These are phyloP conservation scores for Pomatostomus ruficeps DNA, from an alignment of 2,113 vertebrate species.

Conservation along the genomic window DNA sequence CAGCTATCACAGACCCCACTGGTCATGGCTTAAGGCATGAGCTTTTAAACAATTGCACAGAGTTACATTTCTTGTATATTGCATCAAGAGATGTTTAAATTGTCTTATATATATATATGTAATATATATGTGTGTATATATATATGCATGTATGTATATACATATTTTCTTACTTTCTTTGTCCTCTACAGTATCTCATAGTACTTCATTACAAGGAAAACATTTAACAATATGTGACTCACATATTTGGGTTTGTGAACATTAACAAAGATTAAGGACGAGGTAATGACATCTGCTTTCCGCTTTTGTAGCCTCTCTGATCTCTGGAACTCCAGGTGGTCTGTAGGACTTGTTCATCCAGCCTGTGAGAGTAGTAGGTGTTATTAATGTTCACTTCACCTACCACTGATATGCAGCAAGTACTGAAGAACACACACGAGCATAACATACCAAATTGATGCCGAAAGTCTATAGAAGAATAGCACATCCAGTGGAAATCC, in stretches of 20 bases:
- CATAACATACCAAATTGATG: not conserved
- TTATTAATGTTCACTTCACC: not conserved
- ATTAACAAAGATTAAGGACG: not conserved
- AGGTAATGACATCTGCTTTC: not conserved
- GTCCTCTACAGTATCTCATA: not conserved
- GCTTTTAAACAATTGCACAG: not conserved
- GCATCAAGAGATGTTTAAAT: not conserved
- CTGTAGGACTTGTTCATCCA: not conserved
- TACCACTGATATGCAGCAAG: not conserved
- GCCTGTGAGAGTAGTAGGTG: not conserved
- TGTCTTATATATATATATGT: not conserved
- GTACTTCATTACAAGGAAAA: not conserved
- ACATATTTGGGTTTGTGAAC: not conserved
- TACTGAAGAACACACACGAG: not conserved
- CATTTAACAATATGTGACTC: not conserved
- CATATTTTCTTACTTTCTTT: not conserved
- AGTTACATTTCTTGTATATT: not conserved
- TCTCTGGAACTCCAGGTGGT: not conserved
- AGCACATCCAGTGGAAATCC: not conserved
- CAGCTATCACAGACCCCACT: too few species aligned
- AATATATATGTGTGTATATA: not conserved
- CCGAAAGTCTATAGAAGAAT: not conserved
- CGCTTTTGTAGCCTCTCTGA: not conserved
- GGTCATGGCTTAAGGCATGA: not conserved
- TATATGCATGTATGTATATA: not conserved